Base-by-base conservation (phyloP, 2,797 vertebrate genomes). In the Gymnopithys bicolor region DNA sequence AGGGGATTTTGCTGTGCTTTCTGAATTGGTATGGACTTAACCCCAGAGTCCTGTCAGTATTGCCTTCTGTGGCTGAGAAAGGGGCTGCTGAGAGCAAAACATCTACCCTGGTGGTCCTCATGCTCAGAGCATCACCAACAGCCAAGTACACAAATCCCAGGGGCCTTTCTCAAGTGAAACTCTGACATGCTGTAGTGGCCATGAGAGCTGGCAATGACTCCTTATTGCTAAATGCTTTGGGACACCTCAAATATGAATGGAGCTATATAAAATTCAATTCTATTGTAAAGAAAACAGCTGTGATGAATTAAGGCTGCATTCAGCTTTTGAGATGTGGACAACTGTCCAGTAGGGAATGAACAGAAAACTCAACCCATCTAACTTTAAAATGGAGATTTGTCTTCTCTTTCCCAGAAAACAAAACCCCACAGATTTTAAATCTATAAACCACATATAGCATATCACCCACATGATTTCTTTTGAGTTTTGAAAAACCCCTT, bases 361-460 rank as follows among this genome's bases (percentile, higher is more conserved):
- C 46, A 82, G 84, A 96, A 92, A 95, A 87, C n/a, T 89, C 91
- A 88, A 85, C 48, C 46, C 73, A 73, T 92, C 94, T 96, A 84
- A 93, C 53, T 95, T 89, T 81, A 74, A 93, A 83, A 84, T 1
- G 0, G 69, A 80, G 86, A 91, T 95, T 94, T 93, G 46, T 90
- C 78, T 93, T 93, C 56, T 88, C 39, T 96, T 97, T 97, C 93
- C 95, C 91, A 95, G 93, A 96, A 96, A 93, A 95, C 58, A 95
- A 90, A 96, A 71, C 90, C 93, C 73, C 59, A 90, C 86, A 79
- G 87, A 94, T 94, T 95, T 95, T 94, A 93, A 95, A 96, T 96
- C 95, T 97, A 92, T 63, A 97, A 98, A 97, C 95, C 94, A 94
- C 82, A 93, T 94, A 95, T 79, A 95, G 84, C 49, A 58, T 95